Conservation (phyloP, 2,797 vertebrate genomes). For the Lithobates sylvaticus region DNA sequence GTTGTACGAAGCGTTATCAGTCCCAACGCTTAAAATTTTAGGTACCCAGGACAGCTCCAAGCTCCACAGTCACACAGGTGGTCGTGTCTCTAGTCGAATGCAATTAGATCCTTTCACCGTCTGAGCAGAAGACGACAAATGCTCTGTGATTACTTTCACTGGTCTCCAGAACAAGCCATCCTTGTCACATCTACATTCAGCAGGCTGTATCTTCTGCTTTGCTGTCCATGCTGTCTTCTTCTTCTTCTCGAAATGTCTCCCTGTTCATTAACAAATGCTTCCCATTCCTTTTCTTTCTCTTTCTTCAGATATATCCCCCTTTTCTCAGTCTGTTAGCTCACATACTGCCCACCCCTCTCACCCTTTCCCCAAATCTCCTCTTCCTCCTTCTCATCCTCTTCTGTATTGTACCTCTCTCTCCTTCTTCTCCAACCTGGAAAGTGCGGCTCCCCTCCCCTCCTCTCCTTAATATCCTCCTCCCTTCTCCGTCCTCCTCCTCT, state of each 20-base stretch:
- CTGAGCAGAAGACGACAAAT: not conserved
- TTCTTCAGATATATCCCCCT: not conserved
- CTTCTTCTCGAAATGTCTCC: not conserved
- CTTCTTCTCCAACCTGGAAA: conserved; percentile 46
- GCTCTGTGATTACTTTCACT: conserved; percentile 10
- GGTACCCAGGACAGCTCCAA: conserved; percentile 17
- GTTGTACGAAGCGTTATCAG: conserved; percentile 5
- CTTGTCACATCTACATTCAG: not conserved
- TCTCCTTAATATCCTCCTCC: conserved; percentile 28
- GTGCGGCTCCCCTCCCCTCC: conserved; percentile 34
- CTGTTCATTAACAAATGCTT: conserved; percentile 1
- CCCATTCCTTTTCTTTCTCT: conserved; percentile 3
- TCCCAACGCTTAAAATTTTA: not conserved
- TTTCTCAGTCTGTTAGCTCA: conserved; percentile 17
- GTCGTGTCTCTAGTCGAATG: conserved; percentile 14
- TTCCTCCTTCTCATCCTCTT: conserved; percentile 58
- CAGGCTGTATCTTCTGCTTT: not conserved
- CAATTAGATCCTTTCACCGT: not conserved
- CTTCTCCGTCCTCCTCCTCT: conserved; percentile 34
- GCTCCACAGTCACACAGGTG: conserved; percentile 44
- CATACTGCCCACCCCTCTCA: conserved; percentile 45
- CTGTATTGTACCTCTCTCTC: conserved; percentile 46
- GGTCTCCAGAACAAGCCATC: conserved; percentile 14
- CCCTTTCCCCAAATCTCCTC: conserved; percentile 57
- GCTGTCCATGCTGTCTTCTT: not conserved